A percentile compares a stretch with the other conserved stretches of the same genome.
phyloP scores from a whole-genome alignment of 1,140 invertebrate genomes.

The Sarcophaga bullata region DNA sequence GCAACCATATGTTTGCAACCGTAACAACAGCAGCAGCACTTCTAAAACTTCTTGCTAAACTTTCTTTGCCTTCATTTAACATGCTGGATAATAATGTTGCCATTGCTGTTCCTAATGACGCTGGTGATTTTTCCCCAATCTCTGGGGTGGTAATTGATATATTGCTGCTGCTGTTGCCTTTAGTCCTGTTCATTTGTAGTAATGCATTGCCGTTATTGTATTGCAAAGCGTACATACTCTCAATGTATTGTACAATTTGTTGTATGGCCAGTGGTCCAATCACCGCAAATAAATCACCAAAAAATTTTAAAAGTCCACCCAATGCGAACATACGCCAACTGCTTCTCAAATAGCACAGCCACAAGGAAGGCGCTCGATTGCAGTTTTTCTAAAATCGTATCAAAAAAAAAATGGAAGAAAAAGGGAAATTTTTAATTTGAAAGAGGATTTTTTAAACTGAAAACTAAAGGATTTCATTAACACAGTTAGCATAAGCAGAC shows the following conservation, averaged over 20 bases:
- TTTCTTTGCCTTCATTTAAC: neutral
- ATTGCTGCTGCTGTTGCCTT: constrained; percentile 35
- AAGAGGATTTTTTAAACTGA: too few relatives aligned
- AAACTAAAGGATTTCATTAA: too few relatives aligned
- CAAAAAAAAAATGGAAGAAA: neutral
- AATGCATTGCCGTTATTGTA: constrained; percentile 38
- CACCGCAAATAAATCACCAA: constrained; percentile 81
- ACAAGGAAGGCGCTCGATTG: constrained; percentile 67
- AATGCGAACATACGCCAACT: constrained; percentile 79
- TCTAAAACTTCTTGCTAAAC: constrained; percentile 28
- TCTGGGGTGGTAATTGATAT: constrained; percentile 44
- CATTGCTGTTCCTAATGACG: neutral
- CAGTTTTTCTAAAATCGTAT: constrained; percentile 55
- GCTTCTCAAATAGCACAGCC: constrained; percentile 75
- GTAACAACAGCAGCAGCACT: neutral
- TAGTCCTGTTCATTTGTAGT: constrained; percentile 27
- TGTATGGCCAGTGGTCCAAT: constrained; percentile 82
- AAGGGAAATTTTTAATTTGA: neutral
- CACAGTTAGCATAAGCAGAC: too few relatives aligned
- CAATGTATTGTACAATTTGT: constrained; percentile 77
- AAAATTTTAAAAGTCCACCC: constrained; percentile 78
- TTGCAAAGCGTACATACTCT: constrained; percentile 52
- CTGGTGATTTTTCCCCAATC: constrained; percentile 27
- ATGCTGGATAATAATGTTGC: neutral
- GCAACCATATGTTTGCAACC: constrained; percentile 36